A percentile compares a stretch with the other conserved stretches of the same genome.
Conservation (phyloP, 2,888 invertebrate species). For the Polietes domitor region DNA sequence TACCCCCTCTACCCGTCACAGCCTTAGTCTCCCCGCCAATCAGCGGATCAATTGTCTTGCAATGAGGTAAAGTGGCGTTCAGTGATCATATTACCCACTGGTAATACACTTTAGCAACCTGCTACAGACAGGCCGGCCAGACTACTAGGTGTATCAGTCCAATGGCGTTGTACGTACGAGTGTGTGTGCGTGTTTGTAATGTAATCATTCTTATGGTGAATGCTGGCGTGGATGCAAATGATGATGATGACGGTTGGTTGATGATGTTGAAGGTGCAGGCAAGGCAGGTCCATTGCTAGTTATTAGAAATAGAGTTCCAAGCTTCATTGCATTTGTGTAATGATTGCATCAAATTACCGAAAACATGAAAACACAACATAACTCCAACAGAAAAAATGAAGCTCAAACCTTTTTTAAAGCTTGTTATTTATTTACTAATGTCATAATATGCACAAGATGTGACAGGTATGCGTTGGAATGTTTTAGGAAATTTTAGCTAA, state of each 20-base stretch:
- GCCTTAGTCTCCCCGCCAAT: constrained; percentile 7
- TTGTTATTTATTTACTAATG: not conserved
- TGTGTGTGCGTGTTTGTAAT: constrained; percentile 5
- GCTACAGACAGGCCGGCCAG: not conserved
- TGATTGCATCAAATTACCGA: constrained; percentile 29
- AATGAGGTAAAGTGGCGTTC: constrained; percentile 18
- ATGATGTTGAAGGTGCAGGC: not conserved
- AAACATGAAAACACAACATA: not conserved
- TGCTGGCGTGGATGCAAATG: not conserved
- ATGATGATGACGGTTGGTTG: not conserved
- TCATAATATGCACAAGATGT: not conserved
- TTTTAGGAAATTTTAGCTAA: too few species aligned
- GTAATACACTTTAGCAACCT: constrained; percentile 24
- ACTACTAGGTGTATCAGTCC: not conserved
- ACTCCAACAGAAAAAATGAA: not conserved
- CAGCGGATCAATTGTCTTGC: constrained; percentile 7
- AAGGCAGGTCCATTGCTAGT: not conserved
- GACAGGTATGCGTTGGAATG: not conserved
- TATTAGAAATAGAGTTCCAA: constrained; percentile 11
- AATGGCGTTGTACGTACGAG: not conserved
- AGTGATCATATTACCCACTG: constrained; percentile 32
- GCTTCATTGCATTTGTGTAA: constrained; percentile 30
- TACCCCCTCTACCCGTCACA: constrained; percentile 36
- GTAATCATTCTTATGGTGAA: constrained; percentile 5
- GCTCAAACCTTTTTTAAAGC: not conserved